phyloP scores from a whole-genome alignment of 2,113 vertebrate genomes.

The Tinamus guttatus region DNA sequence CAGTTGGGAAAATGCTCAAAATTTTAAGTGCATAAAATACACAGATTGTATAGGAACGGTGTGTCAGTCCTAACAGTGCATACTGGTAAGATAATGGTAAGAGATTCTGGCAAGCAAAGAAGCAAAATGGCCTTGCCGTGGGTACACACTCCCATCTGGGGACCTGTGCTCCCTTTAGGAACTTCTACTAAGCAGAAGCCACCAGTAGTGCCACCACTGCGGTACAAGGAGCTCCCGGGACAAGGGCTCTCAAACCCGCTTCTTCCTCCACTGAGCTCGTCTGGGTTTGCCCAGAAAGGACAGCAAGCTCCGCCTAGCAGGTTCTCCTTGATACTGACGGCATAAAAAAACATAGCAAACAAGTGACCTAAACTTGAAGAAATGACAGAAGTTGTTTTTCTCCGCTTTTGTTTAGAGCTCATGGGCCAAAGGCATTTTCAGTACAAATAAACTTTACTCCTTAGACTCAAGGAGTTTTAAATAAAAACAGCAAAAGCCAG shows the following conservation, averaged over 20 bases:
- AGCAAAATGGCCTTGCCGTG: neutral
- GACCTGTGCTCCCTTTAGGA: neutral
- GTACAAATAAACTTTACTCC: neutral
- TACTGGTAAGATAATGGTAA: neutral
- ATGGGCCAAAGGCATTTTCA: neutral
- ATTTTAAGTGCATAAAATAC: neutral
- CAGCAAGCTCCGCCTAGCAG: neutral
- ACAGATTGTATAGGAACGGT: neutral
- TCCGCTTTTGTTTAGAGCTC: neutral
- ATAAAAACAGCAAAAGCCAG: neutral
- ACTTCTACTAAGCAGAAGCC: too few relatives aligned
- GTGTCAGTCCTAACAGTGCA: neutral
- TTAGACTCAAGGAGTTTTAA: neutral
- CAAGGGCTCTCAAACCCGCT: neutral
- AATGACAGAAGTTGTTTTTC: neutral
- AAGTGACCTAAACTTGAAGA: neutral
- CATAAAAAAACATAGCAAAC: neutral
- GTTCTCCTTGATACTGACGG: neutral
- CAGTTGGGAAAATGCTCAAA: too few relatives aligned
- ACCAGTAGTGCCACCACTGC: neutral
- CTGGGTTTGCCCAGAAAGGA: neutral
- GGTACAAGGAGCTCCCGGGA: neutral
- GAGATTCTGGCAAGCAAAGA: neutral
- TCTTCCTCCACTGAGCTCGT: rapidly evolving
- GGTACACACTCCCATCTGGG: neutral